phyloP scores from a whole-genome alignment of 2,888 invertebrate genomes.

The Beris morrisii region DNA sequence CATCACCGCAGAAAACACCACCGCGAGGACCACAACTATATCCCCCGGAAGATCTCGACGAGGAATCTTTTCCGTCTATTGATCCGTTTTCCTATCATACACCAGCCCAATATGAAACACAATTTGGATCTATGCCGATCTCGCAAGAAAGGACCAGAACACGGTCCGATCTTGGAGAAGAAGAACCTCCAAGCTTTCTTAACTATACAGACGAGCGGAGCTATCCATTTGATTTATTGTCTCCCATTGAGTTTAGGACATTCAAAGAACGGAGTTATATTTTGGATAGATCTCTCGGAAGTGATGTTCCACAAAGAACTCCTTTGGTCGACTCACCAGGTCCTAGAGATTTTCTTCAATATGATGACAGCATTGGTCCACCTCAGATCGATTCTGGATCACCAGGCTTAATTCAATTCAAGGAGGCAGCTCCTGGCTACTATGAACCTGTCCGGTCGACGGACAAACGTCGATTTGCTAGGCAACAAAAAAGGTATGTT shows the following conservation, averaged over 20 bases:
- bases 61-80: background rate
- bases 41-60: background rate
- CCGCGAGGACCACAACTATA: background rate
- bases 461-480: background rate
- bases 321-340: background rate
- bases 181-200: constrained; percentile 6
- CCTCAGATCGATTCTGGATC: background rate
- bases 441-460: constrained; percentile 5
- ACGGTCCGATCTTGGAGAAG: background rate
- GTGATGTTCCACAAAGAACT: background rate
- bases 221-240: constrained; percentile 17
- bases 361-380: constrained; percentile 20
- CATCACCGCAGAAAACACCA: too few relatives aligned
- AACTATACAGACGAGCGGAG: background rate
- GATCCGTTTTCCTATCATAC: background rate
- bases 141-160: background rate
- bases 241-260: background rate
- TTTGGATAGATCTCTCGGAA: background rate
- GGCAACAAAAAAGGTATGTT: background rate
- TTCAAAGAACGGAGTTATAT: background rate
- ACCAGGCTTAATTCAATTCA: constrained; percentile 11
- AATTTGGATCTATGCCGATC: too few relatives aligned
- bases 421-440: constrained; percentile 10
- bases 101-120: background rate
- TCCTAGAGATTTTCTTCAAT: constrained; percentile 5